These are phyloP conservation scores for Pungitius pungitius DNA, from an alignment of 2,113 vertebrate species.

Conservation along the genomic window DNA sequence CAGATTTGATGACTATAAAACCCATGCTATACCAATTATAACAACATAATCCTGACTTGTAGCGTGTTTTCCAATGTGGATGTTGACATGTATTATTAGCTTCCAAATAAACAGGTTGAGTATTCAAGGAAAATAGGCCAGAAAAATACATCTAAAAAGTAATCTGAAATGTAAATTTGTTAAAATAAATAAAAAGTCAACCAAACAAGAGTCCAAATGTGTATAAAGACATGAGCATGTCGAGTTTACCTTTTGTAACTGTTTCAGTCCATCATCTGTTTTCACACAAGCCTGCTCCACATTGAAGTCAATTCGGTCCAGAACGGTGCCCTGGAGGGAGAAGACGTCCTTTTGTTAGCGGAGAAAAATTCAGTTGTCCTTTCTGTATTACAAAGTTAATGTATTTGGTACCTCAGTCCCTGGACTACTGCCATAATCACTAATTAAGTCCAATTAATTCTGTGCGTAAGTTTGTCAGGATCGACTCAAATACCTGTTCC, in stretches of 20 bases:
- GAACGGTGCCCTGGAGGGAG: conserved; percentile 89
- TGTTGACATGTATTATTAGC: neutral
- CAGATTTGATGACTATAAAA: neutral
- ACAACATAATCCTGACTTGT: neutral
- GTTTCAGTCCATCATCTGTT: conserved; percentile 96
- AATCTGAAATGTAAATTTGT: neutral
- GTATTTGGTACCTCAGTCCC: neutral
- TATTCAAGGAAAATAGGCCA: neutral
- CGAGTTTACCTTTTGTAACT: conserved; percentile 92
- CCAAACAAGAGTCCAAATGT: neutral
- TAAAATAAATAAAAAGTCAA: neutral
- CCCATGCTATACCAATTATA: neutral
- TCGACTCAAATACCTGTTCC: conserved; percentile 86
- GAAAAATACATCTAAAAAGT: neutral
- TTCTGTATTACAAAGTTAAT: neutral
- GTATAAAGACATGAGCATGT: neutral
- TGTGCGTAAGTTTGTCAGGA: neutral
- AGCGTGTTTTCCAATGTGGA: neutral
- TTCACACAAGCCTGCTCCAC: conserved; percentile 96
- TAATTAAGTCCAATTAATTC: too few relatives aligned
- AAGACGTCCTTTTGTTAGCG: neutral
- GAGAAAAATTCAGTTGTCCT: neutral
- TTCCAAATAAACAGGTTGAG: neutral
- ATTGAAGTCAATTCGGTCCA: conserved; percentile 98
- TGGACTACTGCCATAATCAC: neutral